Base-by-base conservation (phyloP, 2,113 vertebrate species). In the Mus spicilegus region DNA sequence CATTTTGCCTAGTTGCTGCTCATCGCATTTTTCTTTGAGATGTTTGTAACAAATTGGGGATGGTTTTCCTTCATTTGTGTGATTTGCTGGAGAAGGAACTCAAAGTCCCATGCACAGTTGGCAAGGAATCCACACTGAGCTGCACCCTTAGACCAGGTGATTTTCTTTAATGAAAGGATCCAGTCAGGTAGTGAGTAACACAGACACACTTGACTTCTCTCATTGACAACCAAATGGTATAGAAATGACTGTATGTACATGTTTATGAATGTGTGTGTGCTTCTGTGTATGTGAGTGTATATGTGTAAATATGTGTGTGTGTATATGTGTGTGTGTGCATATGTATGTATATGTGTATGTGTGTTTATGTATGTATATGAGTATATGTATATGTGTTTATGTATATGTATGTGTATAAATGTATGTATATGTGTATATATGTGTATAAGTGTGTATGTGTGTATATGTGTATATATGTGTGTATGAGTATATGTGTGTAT, bases 161-260 rank as follows among this genome's bases (percentile, higher is more conserved):
- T 91, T 95, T 89, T 30, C 22, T 56, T 49, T 86, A 46, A 92
- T 61, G 72, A 63, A 86, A 78, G 91, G 94, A 96, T 36, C 67
- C 28, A 51, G 36, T 92, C 49, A 70, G n/a, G 36, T 58, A 7
- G 30, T 72, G 51, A 13, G 24, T 72, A 91, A 69, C 54, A 54
- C 33, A 95, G 69, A 10, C 30, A 42, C 54, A 17, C n/a, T 26
- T 86, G 33, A 73, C 7, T 54, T 89, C 90, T 84, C 30, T 49
- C 51, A 90, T 22, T 96, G 63, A 89, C 36, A 82, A 51, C 26
- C 20, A 88, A 67, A 54, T 94, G 24, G 5, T 85, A 87, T 61
- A 72, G 87, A 51, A 30, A 33, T 91, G 22, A 88, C 26, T 78
- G 4, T 78, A 26, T 80, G 9, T 58, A n/a, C 33, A 5, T 78